Percentiles rank a stretch among this genome's conserved stretches.
Conservation (phyloP, 2,797 vertebrate genomes). For the Poecilia wingei region DNA sequence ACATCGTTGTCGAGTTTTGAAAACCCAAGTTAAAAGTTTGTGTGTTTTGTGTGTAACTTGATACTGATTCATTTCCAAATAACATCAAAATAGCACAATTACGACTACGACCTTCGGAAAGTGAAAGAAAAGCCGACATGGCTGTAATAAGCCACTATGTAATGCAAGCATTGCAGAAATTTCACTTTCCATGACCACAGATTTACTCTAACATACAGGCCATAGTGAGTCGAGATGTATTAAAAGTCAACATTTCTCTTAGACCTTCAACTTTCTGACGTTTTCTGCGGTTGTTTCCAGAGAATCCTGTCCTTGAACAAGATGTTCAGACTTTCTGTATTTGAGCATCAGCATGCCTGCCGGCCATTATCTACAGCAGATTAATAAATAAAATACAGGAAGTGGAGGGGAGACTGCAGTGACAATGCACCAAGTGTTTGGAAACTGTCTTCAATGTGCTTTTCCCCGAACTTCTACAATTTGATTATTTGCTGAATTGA, state of each 20-base stretch:
- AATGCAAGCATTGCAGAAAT: background rate
- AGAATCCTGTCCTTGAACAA: background rate
- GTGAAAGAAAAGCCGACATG: background rate
- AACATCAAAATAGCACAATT: too few species aligned
- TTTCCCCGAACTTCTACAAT: constrained; percentile 27
- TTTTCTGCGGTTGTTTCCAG: constrained; percentile 22
- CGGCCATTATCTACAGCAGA: constrained; percentile 20
- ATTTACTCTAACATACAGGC: constrained; percentile 1
- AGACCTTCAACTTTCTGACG: constrained; percentile 59
- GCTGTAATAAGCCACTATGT: background rate
- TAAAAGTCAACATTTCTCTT: constrained; percentile 44
- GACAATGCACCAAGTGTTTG: constrained; percentile 13
- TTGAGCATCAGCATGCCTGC: background rate
- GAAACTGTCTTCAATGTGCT: constrained; percentile 18
- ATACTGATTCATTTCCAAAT: too few species aligned
- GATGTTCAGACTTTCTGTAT: background rate
- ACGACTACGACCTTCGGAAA: background rate
- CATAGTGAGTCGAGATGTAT: constrained; percentile 35
- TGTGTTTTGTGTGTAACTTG: too few species aligned
- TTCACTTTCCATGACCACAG: constrained; percentile 8
- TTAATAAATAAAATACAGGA: background rate
- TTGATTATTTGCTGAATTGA: constrained; percentile 52
- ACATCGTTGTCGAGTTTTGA: background rate
- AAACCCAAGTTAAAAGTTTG: too few species aligned
- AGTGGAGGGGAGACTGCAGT: constrained; percentile 1